These are phyloP conservation scores for Cyclophora punctaria DNA, from an alignment of 2,888 invertebrate genomes.

Conservation along the genomic window DNA sequence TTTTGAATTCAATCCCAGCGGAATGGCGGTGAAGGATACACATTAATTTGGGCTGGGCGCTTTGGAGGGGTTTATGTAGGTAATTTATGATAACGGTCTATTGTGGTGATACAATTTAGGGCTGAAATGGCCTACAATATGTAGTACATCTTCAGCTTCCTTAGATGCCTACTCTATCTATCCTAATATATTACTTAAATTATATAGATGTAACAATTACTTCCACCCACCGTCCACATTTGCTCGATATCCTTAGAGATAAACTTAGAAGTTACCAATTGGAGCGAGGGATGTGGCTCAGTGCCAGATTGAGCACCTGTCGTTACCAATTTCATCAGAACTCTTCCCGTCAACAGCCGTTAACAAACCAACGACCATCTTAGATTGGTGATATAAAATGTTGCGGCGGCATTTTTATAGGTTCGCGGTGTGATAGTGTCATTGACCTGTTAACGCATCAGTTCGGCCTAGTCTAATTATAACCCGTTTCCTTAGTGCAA, in stretches of 20 bases:
- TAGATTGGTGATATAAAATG: slow-evolving; percentile 23
- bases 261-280: slow-evolving; percentile 19
- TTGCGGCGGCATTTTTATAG: slow-evolving; percentile 43
- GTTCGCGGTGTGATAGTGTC: slow-evolving; percentile 47
- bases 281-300: slow-evolving; percentile 33
- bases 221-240: no score
- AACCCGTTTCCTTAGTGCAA: slow-evolving; percentile 51
- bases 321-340: slow-evolving; percentile 28
- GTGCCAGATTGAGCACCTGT: slow-evolving; percentile 40
- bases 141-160: no score
- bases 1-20: not conserved
- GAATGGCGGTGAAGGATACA: no score
- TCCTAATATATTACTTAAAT: no score
- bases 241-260: not conserved
- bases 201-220: no score
- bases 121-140: no score
- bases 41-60: no score
- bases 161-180: no score
- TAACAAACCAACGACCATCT: slow-evolving; percentile 23
- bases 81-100: no score
- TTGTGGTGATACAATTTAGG: no score
- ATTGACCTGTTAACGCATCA: slow-evolving; percentile 68
- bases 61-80: no score
- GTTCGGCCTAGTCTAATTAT: slow-evolving; percentile 55
- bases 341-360: slow-evolving; percentile 8